Evolutionary conservation across 2,113 vertebrate genomes (phyloP), one percentile per base, ranked within the genome.

Genomic region (Lichenostomus cassidix): DNA sequence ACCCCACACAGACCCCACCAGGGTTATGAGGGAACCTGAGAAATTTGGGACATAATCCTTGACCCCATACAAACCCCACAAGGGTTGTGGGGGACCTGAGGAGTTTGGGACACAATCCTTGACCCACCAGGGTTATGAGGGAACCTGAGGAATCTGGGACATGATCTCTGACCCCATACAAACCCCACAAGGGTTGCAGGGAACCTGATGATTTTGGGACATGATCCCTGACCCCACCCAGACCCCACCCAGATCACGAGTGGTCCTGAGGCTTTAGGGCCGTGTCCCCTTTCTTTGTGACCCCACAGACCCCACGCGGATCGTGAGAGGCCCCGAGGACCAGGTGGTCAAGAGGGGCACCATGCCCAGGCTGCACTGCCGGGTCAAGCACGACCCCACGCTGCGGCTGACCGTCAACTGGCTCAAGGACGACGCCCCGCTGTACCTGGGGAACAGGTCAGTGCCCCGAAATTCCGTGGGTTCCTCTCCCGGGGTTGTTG

Each of bases 281-380:
- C 0, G 1, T 42, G 56, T n/a, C 47, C 23, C 35, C 27, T 85
- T 58, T 31, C 14, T 16, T 20, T 52, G 18, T 58, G 63, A 13
- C 89, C 80, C 58, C n/a, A 44, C 97, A 99, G 99, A 99, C 88
- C 98, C 98, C 6, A 99, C 99, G 4, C 98, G 99, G 83, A 99
- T 99, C 8, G 97, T 98, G 46, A 97, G 97, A 64, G 98, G 98
- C 22, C 99, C 99, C 0, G 98, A 99, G 90, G 98, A 98, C 58
- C 98, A 98, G 89, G 97, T 98, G 10, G 97, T 90, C 63, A 95
- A 97, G 90, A 98, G 98, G 69, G 99, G 99, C 67, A 97, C 97
- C 69, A 96, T 96, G 1, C 98, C 97, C 81, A 98, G 98, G 55
- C 98, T 99, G 37, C 97, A 98, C 83, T 99, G 99, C 67, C 98